phyloP scores from a whole-genome alignment of 1,140 invertebrate genomes.

The Hestina assimilis region DNA sequence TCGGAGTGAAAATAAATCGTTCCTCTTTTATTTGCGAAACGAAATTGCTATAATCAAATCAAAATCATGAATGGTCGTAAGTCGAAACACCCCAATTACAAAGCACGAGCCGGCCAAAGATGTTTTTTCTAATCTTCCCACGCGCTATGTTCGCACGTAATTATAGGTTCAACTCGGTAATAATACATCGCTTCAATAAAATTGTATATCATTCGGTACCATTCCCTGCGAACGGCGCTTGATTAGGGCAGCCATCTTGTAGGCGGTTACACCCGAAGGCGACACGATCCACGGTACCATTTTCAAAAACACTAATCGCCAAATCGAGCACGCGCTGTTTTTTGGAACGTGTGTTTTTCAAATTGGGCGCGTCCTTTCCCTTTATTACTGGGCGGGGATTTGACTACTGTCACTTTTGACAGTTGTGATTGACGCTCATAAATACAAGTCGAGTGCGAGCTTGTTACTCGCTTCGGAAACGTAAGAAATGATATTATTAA shows the following conservation, averaged over 20 bases:
- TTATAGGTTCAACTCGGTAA: slow-evolving; percentile 72
- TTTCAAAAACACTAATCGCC: slow-evolving; percentile 76
- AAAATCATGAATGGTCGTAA: slow-evolving; percentile 53
- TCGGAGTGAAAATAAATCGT: slow-evolving; percentile 31
- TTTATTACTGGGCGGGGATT: slow-evolving; percentile 66
- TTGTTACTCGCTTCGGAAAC: slow-evolving; percentile 55
- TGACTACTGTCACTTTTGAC: slow-evolving; percentile 74
- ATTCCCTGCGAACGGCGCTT: slow-evolving; percentile 62
- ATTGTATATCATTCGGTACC: slow-evolving; percentile 74
- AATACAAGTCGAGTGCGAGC: slow-evolving; percentile 69
- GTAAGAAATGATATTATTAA: slow-evolving; percentile 65
- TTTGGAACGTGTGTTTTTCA: slow-evolving; percentile 71
- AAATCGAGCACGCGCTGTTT: slow-evolving; percentile 66
- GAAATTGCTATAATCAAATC: slow-evolving; percentile 57
- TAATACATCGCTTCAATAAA: slow-evolving; percentile 76
- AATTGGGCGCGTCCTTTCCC: slow-evolving; percentile 67
- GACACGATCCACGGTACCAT: slow-evolving; percentile 72
- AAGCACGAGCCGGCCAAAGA: slow-evolving; percentile 68
- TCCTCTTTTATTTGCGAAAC: slow-evolving; percentile 38
- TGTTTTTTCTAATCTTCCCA: slow-evolving; percentile 75
- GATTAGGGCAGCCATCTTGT: slow-evolving; percentile 75
- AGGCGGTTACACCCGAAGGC: slow-evolving; percentile 69
- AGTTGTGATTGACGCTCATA: slow-evolving; percentile 72
- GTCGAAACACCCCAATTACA: slow-evolving; percentile 61
- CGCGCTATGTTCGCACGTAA: slow-evolving; percentile 68